Base-by-base conservation (phyloP, 2,888 invertebrate species). In the Ochropleura leucogaster region DNA sequence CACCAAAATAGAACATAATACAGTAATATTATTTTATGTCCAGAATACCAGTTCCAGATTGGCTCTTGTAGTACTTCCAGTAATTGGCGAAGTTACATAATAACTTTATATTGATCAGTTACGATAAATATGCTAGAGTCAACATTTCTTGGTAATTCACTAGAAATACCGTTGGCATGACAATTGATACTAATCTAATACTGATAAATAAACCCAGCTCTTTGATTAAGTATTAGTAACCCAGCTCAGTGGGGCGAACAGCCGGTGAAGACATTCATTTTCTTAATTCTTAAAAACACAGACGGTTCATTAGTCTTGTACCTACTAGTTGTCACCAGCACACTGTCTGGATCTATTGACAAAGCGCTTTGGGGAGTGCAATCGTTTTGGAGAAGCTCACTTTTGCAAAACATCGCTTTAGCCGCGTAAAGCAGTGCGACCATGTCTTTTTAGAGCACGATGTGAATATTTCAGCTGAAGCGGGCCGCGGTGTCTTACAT, bases 21-120 rank as follows among this genome's bases (percentile, higher is more conserved):
- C 30, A 59, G 40, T 68, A 60, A 53, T 65, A 59, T 46, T 51
- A 66, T 20, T 46, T 73, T 46, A 30, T 40, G 18, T 12, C 55
- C 18, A 51, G 51, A 14, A 59, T 40, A 16, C 40, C 30, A 59
- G 30, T 40, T 42, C 55, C 40, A 59, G 71, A 16, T n/a, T 42
- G 14, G 10, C 18, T 46, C 62, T n/a, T 18, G 20, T 64, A 63
- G n/a, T 51, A 53, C 72, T 55, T 47, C 18, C 18, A 40, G 20
- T 66, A 46, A 49, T 47, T 70, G 30, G 7, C 51, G 10, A 42
- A 42, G 30, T 47, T 57, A 47, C 40, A 47, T 49, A 55, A 47
- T 40, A 68, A 51, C 59, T 59, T 51, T 68, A 12, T 53, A 75
- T 60, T 42, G 42, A 53, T 59, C 20, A 67, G 44, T 40, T 66